Percentiles rank a stretch among this genome's conserved stretches.
Evolutionary conservation across 2,113 vertebrate genomes (phyloP).

Genomic region (Gambusia holbrooki): DNA sequence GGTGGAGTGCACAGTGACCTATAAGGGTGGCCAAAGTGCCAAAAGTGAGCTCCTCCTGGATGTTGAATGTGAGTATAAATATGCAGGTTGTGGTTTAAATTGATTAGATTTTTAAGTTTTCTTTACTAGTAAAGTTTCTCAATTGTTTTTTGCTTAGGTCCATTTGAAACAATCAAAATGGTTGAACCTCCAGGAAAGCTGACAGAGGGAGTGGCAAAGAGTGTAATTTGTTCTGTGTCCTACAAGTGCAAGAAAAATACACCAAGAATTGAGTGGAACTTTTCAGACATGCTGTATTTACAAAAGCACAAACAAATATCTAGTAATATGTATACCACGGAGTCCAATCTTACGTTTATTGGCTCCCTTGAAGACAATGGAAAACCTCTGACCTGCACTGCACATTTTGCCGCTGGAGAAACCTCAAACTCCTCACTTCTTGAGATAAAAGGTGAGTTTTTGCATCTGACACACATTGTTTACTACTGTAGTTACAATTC

Average conservation of each 20-base stretch:
- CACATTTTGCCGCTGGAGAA: slow-evolving; percentile 31
- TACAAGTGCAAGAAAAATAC: slow-evolving; percentile 57
- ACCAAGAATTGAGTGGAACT: slow-evolving; percentile 66
- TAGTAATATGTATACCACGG: background rate
- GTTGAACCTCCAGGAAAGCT: slow-evolving; percentile 27
- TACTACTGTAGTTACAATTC: background rate
- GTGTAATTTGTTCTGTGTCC: slow-evolving; percentile 61
- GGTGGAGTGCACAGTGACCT: slow-evolving; percentile 53
- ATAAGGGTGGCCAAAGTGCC: slow-evolving; percentile 49
- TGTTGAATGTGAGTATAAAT: slow-evolving; percentile 63
- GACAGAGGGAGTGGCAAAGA: slow-evolving; percentile 57
- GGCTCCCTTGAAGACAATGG: slow-evolving; percentile 53
- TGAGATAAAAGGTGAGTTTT: slow-evolving; percentile 58
- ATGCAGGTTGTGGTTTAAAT: background rate
- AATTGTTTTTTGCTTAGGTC: slow-evolving; percentile 51
- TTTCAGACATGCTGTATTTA: slow-evolving; percentile 48
- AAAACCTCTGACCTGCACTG: slow-evolving; percentile 63
- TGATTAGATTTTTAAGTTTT: background rate
- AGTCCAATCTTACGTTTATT: slow-evolving; percentile 65
- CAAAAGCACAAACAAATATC: background rate
- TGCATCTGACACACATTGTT: background rate
- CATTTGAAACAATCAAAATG: slow-evolving; percentile 54
- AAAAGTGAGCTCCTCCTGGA: slow-evolving; percentile 42
- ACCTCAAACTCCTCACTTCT: slow-evolving; percentile 46
- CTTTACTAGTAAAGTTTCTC: background rate